phyloP scores from a whole-genome alignment of 2,113 vertebrate genomes.

The Polypterus senegalus region DNA sequence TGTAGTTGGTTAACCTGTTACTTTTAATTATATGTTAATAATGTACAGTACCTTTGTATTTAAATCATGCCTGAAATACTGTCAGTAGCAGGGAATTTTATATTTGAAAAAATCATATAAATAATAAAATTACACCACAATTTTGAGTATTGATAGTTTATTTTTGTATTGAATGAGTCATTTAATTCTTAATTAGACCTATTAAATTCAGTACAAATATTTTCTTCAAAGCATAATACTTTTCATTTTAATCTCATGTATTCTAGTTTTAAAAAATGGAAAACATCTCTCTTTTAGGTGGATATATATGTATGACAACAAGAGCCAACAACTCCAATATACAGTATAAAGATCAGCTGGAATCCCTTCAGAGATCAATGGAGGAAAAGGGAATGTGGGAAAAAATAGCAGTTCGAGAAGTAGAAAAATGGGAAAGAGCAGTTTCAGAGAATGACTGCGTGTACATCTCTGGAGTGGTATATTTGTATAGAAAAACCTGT shows the following conservation, averaged over 20 bases:
- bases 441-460: conserved; percentile 41
- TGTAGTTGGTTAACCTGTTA: no score
- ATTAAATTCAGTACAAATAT: no score
- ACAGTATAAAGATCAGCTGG: conserved; percentile 54
- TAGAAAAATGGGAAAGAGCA: conserved; percentile 64
- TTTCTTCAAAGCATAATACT: no score
- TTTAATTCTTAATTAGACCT: no score
- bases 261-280: background rate
- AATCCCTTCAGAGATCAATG: conserved; percentile 43
- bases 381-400: conserved; percentile 50
- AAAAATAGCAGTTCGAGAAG: conserved; percentile 40
- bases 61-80: no score
- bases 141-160: no score
- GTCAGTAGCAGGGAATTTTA: no score
- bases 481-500: conserved; percentile 53
- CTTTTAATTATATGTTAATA: no score
- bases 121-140: no score
- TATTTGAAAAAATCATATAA: no score
- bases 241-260: no score
- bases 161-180: background rate
- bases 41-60: no score
- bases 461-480: conserved; percentile 67
- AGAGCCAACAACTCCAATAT: conserved; percentile 57
- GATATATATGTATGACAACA: conserved; percentile 75
- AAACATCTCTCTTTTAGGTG: conserved; percentile 42